Evolutionary conservation across 2,888 invertebrate species (phyloP).

Genomic region (Idaea aversata): DNA sequence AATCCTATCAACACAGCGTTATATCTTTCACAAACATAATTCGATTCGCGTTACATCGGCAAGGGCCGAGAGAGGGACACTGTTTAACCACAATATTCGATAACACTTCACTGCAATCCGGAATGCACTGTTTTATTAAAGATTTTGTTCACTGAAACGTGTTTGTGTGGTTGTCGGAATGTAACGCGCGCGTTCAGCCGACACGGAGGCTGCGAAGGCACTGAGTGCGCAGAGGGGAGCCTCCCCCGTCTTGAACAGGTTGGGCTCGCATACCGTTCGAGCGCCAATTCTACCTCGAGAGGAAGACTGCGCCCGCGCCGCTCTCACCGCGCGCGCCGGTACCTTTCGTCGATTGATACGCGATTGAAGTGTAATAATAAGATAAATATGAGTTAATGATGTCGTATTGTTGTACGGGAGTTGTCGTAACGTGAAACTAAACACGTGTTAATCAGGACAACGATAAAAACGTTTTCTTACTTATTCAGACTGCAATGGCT

Average conservation of each 20-base stretch:
- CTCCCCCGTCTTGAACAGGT: constrained; percentile 64
- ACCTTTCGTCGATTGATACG: constrained; percentile 54
- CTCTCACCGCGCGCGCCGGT: constrained; percentile 51
- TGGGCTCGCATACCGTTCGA: constrained; percentile 69
- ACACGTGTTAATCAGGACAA: neutral
- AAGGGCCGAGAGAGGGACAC: neutral
- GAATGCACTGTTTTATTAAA: constrained; percentile 49
- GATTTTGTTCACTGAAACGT: constrained; percentile 22
- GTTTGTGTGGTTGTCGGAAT: constrained; percentile 21
- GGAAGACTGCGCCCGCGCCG: constrained; percentile 49
- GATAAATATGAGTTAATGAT: constrained; percentile 45
- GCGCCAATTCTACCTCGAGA: constrained; percentile 67
- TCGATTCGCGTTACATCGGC: constrained; percentile 45
- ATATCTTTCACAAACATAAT: constrained; percentile 57
- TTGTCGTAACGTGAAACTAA: constrained; percentile 14
- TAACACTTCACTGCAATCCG: constrained; percentile 74
- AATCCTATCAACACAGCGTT: constrained; percentile 62
- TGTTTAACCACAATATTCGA: neutral
- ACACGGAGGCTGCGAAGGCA: constrained; percentile 58
- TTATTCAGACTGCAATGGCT: too few species aligned
- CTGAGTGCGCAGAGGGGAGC: constrained; percentile 45
- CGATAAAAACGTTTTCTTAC: neutral
- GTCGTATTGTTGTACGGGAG: constrained; percentile 27
- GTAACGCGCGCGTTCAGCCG: constrained; percentile 43
- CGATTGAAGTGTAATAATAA: constrained; percentile 51